Percentiles rank a stretch among this genome's conserved stretches.
phyloP scores from a whole-genome alignment of 2,113 vertebrate species.

The Tangachromis dhanisi region DNA sequence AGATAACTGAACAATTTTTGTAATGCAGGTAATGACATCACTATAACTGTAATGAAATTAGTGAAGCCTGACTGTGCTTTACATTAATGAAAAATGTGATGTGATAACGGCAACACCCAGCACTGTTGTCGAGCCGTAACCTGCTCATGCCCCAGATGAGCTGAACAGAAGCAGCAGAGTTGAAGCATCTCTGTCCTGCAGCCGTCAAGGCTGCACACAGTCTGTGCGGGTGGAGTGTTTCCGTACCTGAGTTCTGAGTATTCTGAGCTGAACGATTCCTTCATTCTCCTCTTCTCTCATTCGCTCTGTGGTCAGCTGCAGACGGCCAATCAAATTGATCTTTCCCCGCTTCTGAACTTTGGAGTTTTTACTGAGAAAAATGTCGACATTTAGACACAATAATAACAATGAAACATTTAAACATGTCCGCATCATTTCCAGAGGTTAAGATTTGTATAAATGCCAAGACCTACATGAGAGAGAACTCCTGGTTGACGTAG shows the following conservation, averaged over 20 bases:
- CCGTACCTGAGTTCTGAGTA: constrained; percentile 94
- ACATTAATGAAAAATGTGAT: background rate
- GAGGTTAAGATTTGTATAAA: background rate
- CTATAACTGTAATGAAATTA: background rate
- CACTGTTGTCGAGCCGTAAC: background rate
- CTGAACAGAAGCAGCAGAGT: background rate
- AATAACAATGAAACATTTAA: background rate
- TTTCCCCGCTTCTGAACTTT: constrained; percentile 98
- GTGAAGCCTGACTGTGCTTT: background rate
- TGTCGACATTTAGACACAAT: background rate
- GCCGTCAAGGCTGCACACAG: background rate
- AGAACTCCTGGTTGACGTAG: constrained; percentile 98
- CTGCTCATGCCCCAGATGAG: background rate
- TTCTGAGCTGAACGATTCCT: constrained; percentile 95
- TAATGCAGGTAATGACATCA: background rate
- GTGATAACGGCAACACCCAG: background rate
- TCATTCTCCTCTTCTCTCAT: constrained; percentile 98
- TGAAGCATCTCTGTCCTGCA: background rate
- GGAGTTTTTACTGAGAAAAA: constrained; percentile 85
- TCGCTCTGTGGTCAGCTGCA: constrained; percentile 94
- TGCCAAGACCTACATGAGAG: constrained; percentile 84
- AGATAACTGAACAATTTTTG: background rate
- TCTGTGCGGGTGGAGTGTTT: background rate
- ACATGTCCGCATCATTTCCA: background rate
- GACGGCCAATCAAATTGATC: constrained; percentile 94